A percentile compares a stretch with the other conserved stretches of the same genome.
Evolutionary conservation across 2,797 vertebrate genomes (phyloP).

Genomic region (Mico argentatus): DNA sequence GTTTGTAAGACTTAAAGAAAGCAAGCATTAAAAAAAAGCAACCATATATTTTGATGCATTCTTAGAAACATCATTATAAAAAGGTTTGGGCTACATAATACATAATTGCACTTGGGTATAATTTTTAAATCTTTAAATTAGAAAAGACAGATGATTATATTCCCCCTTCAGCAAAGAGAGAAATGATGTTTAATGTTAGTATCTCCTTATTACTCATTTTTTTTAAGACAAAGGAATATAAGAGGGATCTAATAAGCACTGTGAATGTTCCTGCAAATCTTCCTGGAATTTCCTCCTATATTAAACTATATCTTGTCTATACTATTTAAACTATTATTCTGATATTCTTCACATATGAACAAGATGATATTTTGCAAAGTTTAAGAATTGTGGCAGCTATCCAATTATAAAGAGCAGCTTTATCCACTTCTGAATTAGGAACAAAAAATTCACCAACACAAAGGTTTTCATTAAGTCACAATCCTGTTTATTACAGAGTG

Average conservation of each 20-base stretch:
- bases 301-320: slow-evolving; percentile 5
- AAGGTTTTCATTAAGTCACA: slow-evolving; percentile 48
- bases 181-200: background rate
- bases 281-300: slow-evolving; percentile 5
- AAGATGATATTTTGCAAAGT: slow-evolving; percentile 34
- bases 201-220: background rate
- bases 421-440: slow-evolving; percentile 36
- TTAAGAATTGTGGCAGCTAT: slow-evolving; percentile 16
- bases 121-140: slow-evolving; percentile 30
- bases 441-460: slow-evolving; percentile 37
- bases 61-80: slow-evolving; percentile 42
- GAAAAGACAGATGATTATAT: slow-evolving; percentile 16
- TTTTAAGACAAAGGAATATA: background rate
- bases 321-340: slow-evolving; percentile 12
- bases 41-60: background rate
- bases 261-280: background rate
- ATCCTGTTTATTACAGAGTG: slow-evolving; percentile 52
- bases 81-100: background rate
- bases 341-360: slow-evolving; percentile 21
- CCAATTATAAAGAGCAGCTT: slow-evolving; percentile 1
- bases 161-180: background rate
- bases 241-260: background rate
- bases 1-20: background rate
- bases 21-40: background rate
- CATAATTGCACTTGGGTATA: background rate